A percentile compares a stretch with the other conserved stretches of the same genome.
Evolutionary conservation across 2,888 invertebrate genomes (phyloP).

Genomic region (Erynnis tages): DNA sequence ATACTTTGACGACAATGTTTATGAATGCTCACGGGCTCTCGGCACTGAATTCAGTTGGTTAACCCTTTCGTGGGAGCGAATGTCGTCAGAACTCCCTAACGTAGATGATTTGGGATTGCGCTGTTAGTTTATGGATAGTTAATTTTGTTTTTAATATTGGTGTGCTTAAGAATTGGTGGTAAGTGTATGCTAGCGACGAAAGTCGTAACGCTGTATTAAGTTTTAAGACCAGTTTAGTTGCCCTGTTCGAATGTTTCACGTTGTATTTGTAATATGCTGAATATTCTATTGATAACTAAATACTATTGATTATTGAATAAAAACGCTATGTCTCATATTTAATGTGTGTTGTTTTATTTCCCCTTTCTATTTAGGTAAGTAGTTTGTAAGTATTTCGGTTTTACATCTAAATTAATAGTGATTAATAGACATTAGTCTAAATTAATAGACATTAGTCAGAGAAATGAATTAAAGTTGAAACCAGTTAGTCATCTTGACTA

Average conservation of each 20-base stretch:
- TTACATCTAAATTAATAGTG: no score
- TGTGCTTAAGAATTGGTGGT: conserved; percentile 72
- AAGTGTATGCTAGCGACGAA: conserved; percentile 53
- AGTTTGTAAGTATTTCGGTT: no score
- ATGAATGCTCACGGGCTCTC: no score
- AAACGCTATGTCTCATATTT: conserved; percentile 79
- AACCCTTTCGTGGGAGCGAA: no score
- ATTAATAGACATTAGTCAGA: no score
- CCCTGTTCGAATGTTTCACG: conserved; percentile 75
- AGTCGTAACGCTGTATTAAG: conserved; percentile 73
- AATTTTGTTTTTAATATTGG: conserved; percentile 56
- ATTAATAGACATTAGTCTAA: no score
- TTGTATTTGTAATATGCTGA: conserved; percentile 80
- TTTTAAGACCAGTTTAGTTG: conserved; percentile 71
- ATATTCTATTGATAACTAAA: conserved; percentile 77
- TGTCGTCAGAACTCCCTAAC: conserved; percentile 10
- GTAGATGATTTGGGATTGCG: conserved; percentile 29
- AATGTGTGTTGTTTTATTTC: conserved; percentile 47
- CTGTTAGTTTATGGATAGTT: conserved; percentile 39
- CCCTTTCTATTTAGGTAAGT: no score
- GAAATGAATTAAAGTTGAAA: no score
- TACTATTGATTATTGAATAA: conserved; percentile 79
- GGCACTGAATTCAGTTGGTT: no score
- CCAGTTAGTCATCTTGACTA: no score
- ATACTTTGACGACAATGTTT: no score